phyloP scores from a whole-genome alignment of 2,797 vertebrate species.

The Chrysocyon brachyurus region DNA sequence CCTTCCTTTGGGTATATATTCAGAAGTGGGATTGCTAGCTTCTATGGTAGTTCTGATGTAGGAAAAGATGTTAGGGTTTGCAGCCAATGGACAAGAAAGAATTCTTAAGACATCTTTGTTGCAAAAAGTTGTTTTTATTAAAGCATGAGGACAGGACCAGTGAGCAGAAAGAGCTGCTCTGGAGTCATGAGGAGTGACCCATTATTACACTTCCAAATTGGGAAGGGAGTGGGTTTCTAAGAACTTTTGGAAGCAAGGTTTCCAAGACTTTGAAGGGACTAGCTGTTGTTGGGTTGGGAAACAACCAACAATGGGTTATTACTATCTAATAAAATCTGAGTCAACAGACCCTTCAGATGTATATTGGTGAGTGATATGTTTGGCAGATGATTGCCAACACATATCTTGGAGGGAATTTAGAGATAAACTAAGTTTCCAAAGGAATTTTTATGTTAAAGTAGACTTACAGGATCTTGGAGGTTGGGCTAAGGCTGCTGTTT shows the following conservation, averaged over 20 bases:
- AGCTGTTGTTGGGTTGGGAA: background rate
- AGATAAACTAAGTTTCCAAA: too few relatives aligned
- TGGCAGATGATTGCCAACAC: too few relatives aligned
- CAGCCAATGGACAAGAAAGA: background rate
- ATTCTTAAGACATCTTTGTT: background rate
- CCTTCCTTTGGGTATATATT: background rate
- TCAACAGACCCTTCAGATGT: background rate
- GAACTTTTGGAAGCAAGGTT: background rate
- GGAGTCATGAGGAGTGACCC: background rate
- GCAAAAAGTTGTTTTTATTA: background rate
- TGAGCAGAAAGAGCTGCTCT: background rate
- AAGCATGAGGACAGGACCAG: background rate
- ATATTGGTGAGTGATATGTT: background rate
- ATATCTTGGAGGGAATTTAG: too few relatives aligned
- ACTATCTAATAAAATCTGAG: background rate
- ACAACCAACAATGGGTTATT: background rate
- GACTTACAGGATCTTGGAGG: too few relatives aligned
- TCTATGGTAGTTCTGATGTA: background rate
- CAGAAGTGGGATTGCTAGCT: background rate
- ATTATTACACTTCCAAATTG: background rate
- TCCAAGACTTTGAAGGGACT: background rate
- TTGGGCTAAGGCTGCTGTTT: too few relatives aligned
- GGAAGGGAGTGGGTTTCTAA: background rate
- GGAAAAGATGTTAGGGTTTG: background rate
- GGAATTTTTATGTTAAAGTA: too few relatives aligned